phyloP scores from a whole-genome alignment of 2,888 invertebrate genomes.

The Nomada lathburiana region DNA sequence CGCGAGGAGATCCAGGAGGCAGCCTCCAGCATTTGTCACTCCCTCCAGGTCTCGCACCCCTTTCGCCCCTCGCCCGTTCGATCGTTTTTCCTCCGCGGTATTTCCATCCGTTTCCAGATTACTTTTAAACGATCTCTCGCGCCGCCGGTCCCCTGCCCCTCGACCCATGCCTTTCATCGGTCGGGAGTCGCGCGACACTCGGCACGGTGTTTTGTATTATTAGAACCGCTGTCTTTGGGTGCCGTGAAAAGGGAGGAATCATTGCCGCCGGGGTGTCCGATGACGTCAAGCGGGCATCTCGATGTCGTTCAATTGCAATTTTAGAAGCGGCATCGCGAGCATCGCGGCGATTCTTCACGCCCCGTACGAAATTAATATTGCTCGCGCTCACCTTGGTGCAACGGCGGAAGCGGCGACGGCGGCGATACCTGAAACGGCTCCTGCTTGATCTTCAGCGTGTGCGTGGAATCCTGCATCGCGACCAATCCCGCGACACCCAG shows the following conservation, averaged over 20 bases:
- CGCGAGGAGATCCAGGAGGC: conserved; percentile 79
- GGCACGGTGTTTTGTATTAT: conserved; percentile 71
- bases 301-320: conserved; percentile 10
- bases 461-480: conserved; percentile 75
- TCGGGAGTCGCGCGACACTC: conserved; percentile 36
- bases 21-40: no score
- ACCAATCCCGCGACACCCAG: conserved; percentile 70
- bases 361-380: no score
- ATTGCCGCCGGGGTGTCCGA: conserved; percentile 30
- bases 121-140: not conserved
- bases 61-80: no score
- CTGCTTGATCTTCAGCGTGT: conserved; percentile 81
- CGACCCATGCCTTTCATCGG: conserved; percentile 13
- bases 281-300: conserved; percentile 42
- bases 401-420: conserved; percentile 75
- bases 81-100: conserved; percentile 20
- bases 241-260: conserved; percentile 49
- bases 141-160: conserved; percentile 1
- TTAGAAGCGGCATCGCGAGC: not conserved
- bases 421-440: conserved; percentile 80
- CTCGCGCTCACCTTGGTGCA: conserved; percentile 80
- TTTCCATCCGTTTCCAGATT: conserved; percentile 41
- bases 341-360: not conserved
- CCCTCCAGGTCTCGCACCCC: no score
- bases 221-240: conserved; percentile 72